Evolutionary conservation across 2,113 vertebrate genomes (phyloP).

Genomic region (Oryzias woworae): DNA sequence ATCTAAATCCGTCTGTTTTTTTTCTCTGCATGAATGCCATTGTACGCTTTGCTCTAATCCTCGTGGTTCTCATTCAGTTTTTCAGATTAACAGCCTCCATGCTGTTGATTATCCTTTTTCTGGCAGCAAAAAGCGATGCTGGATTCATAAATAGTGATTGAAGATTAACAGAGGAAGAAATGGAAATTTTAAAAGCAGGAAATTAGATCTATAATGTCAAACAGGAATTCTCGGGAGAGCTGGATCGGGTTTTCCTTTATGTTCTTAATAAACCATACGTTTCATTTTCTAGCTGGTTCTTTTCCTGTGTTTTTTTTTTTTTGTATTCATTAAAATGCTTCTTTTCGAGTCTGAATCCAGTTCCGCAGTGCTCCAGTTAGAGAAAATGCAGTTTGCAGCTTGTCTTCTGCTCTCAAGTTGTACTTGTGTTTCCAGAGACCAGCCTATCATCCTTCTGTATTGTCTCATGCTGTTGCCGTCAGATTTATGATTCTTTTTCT

Average conservation of each 20-base stretch:
- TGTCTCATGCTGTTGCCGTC: slow-evolving; percentile 25
- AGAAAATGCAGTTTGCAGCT: slow-evolving; percentile 20
- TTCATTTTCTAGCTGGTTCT: slow-evolving; percentile 41
- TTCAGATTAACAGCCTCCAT: slow-evolving; percentile 19
- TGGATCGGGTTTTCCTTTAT: too few species aligned
- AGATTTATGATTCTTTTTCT: slow-evolving; percentile 40
- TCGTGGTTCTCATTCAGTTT: slow-evolving; percentile 20
- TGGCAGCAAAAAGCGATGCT: slow-evolving; percentile 8
- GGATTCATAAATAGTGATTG: slow-evolving; percentile 27
- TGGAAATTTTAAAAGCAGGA: slow-evolving; percentile 24
- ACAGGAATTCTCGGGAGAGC: slow-evolving; percentile 14
- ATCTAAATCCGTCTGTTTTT: slow-evolving; percentile 25
- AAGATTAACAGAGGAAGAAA: slow-evolving; percentile 27
- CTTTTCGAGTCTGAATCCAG: slow-evolving; percentile 35
- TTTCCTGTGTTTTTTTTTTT: slow-evolving; percentile 31
- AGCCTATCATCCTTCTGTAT: slow-evolving; percentile 42
- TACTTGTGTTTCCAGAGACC: slow-evolving; percentile 46
- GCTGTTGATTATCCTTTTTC: slow-evolving; percentile 18
- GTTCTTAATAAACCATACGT: slow-evolving; percentile 41
- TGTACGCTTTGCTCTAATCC: slow-evolving; percentile 31
- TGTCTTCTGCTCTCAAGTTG: slow-evolving; percentile 49
- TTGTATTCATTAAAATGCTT: slow-evolving; percentile 54
- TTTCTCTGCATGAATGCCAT: slow-evolving; percentile 3
- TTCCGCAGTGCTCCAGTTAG: slow-evolving; percentile 24
- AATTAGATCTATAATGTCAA: slow-evolving; percentile 52